Evolutionary conservation across 1,140 invertebrate genomes (phyloP).

Genomic region (Chelonus insularis): DNA sequence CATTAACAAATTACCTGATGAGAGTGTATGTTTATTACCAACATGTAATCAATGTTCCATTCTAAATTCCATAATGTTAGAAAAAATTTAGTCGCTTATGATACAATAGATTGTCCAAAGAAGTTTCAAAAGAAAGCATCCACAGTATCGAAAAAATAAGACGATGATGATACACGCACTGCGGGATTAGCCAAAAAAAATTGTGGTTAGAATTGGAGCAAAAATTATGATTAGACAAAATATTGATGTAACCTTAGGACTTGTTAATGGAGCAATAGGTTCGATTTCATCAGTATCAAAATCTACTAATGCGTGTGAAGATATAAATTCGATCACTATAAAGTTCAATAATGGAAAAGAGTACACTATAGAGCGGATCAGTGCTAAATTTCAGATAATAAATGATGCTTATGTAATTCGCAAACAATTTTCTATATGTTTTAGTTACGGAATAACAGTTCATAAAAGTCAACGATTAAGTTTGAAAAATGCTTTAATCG

Average conservation of each 20-base stretch:
- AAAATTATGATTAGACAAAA: conserved; percentile 40
- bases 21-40: neutral
- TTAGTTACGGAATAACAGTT: conserved; percentile 40
- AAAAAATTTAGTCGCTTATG: conserved; percentile 1
- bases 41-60: conserved; percentile 4
- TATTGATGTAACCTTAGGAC: conserved; percentile 38
- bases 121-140: neutral
- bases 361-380: conserved; percentile 29
- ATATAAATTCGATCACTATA: neutral
- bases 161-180: neutral
- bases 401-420: conserved; percentile 28
- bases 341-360: neutral
- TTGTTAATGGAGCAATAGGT: conserved; percentile 26
- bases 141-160: neutral
- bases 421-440: conserved; percentile 30
- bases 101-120: neutral
- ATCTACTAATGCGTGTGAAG: neutral
- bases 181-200: conserved; percentile 10
- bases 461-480: conserved; percentile 45
- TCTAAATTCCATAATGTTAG: conserved; percentile 21
- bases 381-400: conserved; percentile 35
- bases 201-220: conserved; percentile 32
- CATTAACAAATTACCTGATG: conserved; percentile 16
- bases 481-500: conserved; percentile 41
- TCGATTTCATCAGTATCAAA: conserved; percentile 4